A percentile compares a stretch with the other conserved stretches of the same genome.
Evolutionary conservation across 53 echinoderm and acorn worm species (phyloP).

Genomic region (Holothuria leucospilota): DNA sequence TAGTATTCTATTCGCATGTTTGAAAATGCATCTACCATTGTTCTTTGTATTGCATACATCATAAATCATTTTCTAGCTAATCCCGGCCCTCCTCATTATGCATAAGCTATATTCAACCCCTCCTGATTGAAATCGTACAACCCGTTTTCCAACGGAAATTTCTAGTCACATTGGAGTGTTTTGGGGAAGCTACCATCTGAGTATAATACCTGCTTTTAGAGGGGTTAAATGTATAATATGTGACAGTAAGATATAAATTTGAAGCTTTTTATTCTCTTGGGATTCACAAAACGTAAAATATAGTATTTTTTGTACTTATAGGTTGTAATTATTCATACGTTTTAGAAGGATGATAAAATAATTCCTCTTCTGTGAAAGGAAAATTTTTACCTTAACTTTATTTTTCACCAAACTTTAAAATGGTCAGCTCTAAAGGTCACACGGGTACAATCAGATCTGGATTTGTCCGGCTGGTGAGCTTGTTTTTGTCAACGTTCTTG

Average conservation of each 20-base stretch:
- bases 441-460: slow-evolving; percentile 21
- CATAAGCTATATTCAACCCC: neutral
- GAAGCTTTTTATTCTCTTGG: neutral
- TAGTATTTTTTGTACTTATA: neutral
- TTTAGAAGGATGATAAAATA: neutral
- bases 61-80: too few relatives aligned
- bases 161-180: slow-evolving; percentile 37
- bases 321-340: neutral
- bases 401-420: neutral
- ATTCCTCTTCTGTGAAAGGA: too few relatives aligned
- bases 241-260: neutral
- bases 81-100: too few relatives aligned
- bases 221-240: neutral
- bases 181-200: neutral
- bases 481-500: too few relatives aligned
- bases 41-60: too few relatives aligned
- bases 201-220: neutral
- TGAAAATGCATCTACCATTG: too few relatives aligned
- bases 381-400: too few relatives aligned
- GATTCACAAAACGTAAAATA: too few relatives aligned
- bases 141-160: slow-evolving; percentile 32
- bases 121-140: neutral
- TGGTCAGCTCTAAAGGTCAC: neutral
- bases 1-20: too few relatives aligned
- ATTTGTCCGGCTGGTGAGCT: slow-evolving; percentile 9